Base-by-base conservation (phyloP, 2,888 invertebrate genomes). In the Tubulanus polymorphus region DNA sequence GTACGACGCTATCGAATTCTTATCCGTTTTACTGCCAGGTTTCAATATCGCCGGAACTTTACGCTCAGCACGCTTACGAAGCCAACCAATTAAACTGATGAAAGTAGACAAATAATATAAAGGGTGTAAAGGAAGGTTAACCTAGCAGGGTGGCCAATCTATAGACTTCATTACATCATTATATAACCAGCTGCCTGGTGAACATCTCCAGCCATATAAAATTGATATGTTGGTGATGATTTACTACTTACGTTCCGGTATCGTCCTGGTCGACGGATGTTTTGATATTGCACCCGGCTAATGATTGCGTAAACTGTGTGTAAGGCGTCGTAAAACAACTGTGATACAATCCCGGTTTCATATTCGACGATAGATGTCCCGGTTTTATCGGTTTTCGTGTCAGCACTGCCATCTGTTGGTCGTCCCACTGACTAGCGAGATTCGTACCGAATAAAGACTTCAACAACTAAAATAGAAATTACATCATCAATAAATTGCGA, bases 391-490 rank as follows among this genome's bases (percentile, higher is more conserved):
- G 69, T 48, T 68, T 70, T 20, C 63, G 55, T 6, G 62, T 60
- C n/a, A 60, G 45, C 27, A 59, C 37, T n/a, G 54, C 47, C 26
- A 45, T 49, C 60, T 69, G 63, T 41, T 65, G 67, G 23, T 67
- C 60, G 57, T 75, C 75, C 74, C 75, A 76, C 59, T 78, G 76
- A 55, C 71, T 72, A 45, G 71, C 80, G 73, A 90, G 83, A 74
- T 91, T 90, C 0, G 88, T 88, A 1, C 88, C 81, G 74, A 90
- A 91, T 3, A 90, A 78, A 63, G 89, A 87, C 79, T 89, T 83
- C 63, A 83, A 68, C 48, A 83, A 68, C 83, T 83, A n/a, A n/a
- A n/a, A n/a, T n/a, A n/a, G n/a, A n/a, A n/a, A n/a, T n/a, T n/a
- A n/a, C n/a, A n/a, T n/a, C n/a, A n/a, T n/a, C n/a, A n/a, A n/a